Evolutionary conservation across 1,140 invertebrate species (phyloP), one percentile per base, ranked within the genome.

Genomic region (Bombus fervidus): DNA sequence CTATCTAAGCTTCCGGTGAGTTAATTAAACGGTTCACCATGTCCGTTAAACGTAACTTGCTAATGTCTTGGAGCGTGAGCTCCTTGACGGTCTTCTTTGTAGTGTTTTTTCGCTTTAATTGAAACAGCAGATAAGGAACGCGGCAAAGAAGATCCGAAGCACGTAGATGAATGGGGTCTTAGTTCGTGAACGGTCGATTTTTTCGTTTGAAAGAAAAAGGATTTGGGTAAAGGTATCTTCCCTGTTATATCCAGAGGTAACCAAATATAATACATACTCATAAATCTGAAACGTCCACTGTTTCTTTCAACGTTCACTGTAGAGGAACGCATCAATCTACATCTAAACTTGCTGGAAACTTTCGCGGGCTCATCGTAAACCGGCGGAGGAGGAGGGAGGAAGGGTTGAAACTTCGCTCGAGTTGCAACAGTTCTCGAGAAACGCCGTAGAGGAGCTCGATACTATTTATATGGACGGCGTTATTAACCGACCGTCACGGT

Each of bases 11-110:
- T 74, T 37, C 41, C 66, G 57, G 75, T 47, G 74, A 90, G 78
- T 87, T 79, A 90, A 90, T 90, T 89, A 87, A 90, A 80, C 53
- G 68, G 68, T 37, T 62, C 82, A 8, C 43, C 47, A 47, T n/a
- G 18, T 57, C 43, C 15, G 64, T 83, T 39, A 13, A 15, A 22
- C 25, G 83, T 9, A 62, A 84, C 34, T 53, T 37, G 25, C 43
- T 22, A 39, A 15, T 59, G 64, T 68, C n/a, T 69, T 39, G 28
- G 47, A 39, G 2, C 57, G 37, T 34, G 12, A 4, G 9, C 22
- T 64, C 22, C 5, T 43, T 6, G 34, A 47, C 22, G 18, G 8
- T 37, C 47, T 53, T 22, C 72, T 75, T 62, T 10, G n/a, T n/a
- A 15, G 5, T 25, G 15, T n/a, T 81, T 62, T 6, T 34, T 37